Evolutionary conservation across 30 jellyfish, hydroid and myxozoan genomes (phyloP).

Genomic region (Turritopsis dohrnii): DNA sequence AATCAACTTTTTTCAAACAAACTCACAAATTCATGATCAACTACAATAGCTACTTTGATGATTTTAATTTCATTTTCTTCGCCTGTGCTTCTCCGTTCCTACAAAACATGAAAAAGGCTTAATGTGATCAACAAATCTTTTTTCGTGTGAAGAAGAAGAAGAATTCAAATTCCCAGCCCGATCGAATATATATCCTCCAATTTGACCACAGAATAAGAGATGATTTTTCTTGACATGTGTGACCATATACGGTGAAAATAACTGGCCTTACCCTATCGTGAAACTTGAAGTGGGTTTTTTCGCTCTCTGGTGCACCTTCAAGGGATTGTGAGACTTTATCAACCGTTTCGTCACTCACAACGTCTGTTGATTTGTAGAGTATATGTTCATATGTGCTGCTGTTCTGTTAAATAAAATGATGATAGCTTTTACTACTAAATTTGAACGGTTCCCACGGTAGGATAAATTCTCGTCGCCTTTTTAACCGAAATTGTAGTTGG

Average conservation of each 20-base stretch:
- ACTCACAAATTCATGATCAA: not conserved
- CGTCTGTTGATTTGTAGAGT: not conserved
- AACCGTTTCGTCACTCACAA: not conserved
- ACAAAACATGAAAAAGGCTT: not conserved
- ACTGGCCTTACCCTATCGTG: not conserved
- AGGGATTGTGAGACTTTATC: not conserved
- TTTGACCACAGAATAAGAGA: too few relatives aligned
- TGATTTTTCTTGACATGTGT: too few relatives aligned
- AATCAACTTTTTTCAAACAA: too few relatives aligned
- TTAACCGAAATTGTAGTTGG: too few relatives aligned
- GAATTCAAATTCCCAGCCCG: not conserved
- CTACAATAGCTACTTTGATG: not conserved
- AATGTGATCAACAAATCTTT: too few relatives aligned
- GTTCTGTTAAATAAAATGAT: too few relatives aligned
- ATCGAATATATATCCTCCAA: too few relatives aligned
- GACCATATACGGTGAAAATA: too few relatives aligned
- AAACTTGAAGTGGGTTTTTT: not conserved
- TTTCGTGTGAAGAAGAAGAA: too few relatives aligned
- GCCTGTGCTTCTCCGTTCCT: not conserved
- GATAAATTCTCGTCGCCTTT: too few relatives aligned
- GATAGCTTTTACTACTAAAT: too few relatives aligned
- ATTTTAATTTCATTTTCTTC: not conserved
- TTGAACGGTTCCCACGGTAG: too few relatives aligned
- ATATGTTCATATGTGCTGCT: not conserved
- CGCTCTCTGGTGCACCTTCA: not conserved